phyloP scores from a whole-genome alignment of 2,113 vertebrate genomes.

The Otis tarda region DNA sequence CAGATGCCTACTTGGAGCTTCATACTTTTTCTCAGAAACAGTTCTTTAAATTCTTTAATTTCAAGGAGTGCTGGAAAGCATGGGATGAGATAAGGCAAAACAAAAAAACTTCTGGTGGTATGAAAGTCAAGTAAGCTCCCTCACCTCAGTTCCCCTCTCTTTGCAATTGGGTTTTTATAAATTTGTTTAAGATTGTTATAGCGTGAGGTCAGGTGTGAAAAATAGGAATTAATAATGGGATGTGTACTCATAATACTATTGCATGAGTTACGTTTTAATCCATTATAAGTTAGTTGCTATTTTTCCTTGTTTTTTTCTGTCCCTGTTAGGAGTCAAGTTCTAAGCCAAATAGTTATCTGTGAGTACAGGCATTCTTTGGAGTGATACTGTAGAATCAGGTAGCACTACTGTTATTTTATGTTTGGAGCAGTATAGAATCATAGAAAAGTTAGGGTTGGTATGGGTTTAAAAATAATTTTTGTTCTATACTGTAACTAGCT shows the following conservation, averaged over 20 bases:
- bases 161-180: fast-evolving
- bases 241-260: not conserved
- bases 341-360: not conserved
- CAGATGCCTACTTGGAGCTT: not conserved
- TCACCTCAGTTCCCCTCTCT: not conserved
- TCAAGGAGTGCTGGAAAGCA: not conserved
- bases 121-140: not conserved
- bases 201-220: not conserved
- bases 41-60: not conserved
- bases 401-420: not conserved
- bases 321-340: not conserved
- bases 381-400: not conserved
- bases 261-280: not conserved
- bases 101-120: not conserved
- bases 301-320: not conserved
- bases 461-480: not conserved
- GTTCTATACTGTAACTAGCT: not conserved
- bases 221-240: not conserved
- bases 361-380: not conserved
- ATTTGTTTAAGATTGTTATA: not conserved
- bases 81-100: not conserved
- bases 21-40: not conserved
- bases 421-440: not conserved
- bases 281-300: not conserved
- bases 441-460: not conserved